Evolutionary conservation across 2,888 invertebrate species (phyloP).

Genomic region (Eucriotettix oculatus): DNA sequence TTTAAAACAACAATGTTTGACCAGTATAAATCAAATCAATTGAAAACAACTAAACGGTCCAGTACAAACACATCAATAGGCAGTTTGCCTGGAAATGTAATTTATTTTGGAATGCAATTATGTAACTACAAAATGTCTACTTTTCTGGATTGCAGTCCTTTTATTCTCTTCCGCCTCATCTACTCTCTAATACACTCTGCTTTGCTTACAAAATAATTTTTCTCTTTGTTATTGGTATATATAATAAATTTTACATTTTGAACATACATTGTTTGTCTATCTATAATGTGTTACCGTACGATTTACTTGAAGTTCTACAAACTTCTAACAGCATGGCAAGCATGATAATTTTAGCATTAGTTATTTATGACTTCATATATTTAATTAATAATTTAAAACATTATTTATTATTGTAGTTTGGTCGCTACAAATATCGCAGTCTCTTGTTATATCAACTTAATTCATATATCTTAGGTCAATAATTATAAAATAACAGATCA

Average conservation of each 20-base stretch:
- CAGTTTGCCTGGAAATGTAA: no score
- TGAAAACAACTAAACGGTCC: no score
- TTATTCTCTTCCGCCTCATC: background rate
- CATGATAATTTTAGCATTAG: slow-evolving; percentile 5
- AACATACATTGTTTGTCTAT: background rate
- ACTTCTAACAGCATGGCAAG: slow-evolving; percentile 12
- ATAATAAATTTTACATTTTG: background rate
- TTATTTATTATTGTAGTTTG: slow-evolving; percentile 13
- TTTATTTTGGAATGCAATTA: no score
- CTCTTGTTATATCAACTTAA: slow-evolving; percentile 11
- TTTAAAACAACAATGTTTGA: no score
- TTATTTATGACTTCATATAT: slow-evolving; percentile 2
- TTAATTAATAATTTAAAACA: slow-evolving; percentile 8
- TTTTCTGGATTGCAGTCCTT: background rate
- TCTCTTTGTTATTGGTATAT: background rate
- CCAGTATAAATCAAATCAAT: no score
- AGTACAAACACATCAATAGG: no score
- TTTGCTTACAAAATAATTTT: background rate
- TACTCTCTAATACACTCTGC: background rate
- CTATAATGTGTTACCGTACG: background rate
- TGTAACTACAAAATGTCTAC: no score
- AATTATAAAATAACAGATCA: slow-evolving; percentile 2
- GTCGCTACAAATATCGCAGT: slow-evolving; percentile 13
- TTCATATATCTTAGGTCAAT: background rate
- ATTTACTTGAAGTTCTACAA: background rate